Percentiles rank a stretch among this genome's conserved stretches.
Evolutionary conservation across 2,888 invertebrate species (phyloP).

Genomic region (Abscondita cerata): DNA sequence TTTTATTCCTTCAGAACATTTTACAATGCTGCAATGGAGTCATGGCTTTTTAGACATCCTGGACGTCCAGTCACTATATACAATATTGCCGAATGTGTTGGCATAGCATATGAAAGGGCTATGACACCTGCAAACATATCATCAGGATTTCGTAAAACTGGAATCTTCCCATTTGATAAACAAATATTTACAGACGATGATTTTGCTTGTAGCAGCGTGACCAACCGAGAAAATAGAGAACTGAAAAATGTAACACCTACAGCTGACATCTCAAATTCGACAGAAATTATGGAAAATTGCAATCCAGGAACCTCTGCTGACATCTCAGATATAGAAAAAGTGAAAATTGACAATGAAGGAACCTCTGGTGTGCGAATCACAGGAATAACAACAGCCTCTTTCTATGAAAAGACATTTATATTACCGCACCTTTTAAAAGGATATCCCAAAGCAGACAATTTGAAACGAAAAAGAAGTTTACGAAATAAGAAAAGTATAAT

Average conservation of each 20-base stretch:
- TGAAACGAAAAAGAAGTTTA: too few species aligned
- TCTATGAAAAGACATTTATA: background rate
- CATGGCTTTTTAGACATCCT: too few species aligned
- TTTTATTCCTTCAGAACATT: background rate
- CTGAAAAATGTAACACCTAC: background rate
- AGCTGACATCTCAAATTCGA: too few species aligned
- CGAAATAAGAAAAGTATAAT: too few species aligned
- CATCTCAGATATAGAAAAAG: too few species aligned
- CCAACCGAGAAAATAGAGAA: background rate
- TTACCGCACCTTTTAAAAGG: background rate
- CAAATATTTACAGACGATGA: background rate
- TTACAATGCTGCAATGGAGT: background rate
- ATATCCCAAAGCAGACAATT: too few species aligned
- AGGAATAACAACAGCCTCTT: background rate
- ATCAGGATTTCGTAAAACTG: background rate
- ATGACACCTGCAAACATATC: background rate
- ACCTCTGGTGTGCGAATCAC: background rate
- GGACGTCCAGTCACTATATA: background rate
- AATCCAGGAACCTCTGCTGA: background rate
- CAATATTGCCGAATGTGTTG: too few species aligned
- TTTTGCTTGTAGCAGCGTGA: background rate
- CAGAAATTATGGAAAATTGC: too few species aligned
- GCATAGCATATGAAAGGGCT: too few species aligned
- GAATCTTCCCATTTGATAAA: background rate
- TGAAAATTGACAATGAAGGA: background rate